phyloP scores from a whole-genome alignment of 2,113 vertebrate species.

The Oncorhynchus clarkii region DNA sequence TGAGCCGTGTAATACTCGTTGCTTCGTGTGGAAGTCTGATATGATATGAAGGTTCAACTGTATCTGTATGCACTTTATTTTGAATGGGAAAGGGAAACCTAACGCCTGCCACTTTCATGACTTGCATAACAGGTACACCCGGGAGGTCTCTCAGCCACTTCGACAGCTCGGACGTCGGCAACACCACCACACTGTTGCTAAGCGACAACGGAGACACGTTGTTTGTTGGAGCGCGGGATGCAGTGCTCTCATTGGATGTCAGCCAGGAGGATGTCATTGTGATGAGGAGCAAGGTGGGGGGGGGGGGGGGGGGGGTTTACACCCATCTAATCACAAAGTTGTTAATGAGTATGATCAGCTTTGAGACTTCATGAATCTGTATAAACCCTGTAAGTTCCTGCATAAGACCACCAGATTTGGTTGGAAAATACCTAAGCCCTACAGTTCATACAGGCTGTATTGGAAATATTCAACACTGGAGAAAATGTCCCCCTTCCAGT shows the following conservation, averaged over 20 bases:
- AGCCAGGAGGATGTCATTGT: conserved; percentile 48
- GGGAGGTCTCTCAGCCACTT: conserved; percentile 63
- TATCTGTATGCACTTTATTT: not conserved
- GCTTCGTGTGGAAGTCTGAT: too few relatives aligned
- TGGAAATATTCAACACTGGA: too few relatives aligned
- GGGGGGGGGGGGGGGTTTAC: conserved; percentile 12
- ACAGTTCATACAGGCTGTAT: too few relatives aligned
- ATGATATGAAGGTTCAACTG: too few relatives aligned
- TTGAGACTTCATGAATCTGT: too few relatives aligned
- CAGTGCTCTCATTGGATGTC: conserved; percentile 66
- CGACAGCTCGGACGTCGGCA: conserved; percentile 46
- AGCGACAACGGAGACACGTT: conserved; percentile 58
- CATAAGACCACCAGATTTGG: too few relatives aligned
- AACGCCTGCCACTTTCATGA: not conserved
- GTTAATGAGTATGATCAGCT: too few relatives aligned
- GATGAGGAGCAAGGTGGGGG: conserved; percentile 65
- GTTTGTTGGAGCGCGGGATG: conserved; percentile 70
- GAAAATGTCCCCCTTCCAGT: not conserved
- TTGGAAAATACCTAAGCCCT: too few relatives aligned
- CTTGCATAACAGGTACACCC: conserved; percentile 55
- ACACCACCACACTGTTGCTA: conserved; percentile 74
- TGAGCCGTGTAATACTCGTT: too few relatives aligned
- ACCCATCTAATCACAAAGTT: not conserved
- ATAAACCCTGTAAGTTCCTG: too few relatives aligned
- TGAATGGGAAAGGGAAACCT: not conserved